phyloP scores from a whole-genome alignment of 2,888 invertebrate species.

The Noctua janthina region DNA sequence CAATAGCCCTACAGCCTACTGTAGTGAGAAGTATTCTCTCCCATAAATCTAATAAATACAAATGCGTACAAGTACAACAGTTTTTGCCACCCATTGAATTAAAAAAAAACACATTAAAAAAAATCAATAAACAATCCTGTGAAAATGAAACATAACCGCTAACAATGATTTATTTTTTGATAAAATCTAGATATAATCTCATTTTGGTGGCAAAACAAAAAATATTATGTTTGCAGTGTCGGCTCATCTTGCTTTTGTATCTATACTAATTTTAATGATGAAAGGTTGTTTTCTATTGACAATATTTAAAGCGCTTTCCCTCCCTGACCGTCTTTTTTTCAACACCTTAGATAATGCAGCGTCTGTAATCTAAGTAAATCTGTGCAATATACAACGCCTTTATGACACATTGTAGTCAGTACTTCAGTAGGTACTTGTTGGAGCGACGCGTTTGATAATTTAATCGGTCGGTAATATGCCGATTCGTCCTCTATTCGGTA shows the following conservation, averaged over 20 bases:
- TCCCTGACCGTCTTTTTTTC: conserved; percentile 6
- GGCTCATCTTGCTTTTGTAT: background rate
- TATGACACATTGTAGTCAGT: conserved; percentile 1
- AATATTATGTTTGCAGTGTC: background rate
- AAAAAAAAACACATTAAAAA: background rate
- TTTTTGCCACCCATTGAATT: background rate
- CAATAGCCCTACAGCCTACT: background rate
- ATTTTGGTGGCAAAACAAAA: background rate
- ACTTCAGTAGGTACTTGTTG: background rate
- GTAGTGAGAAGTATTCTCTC: background rate
- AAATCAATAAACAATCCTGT: background rate
- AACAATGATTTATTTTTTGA: background rate
- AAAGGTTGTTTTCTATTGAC: background rate
- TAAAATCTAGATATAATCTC: background rate
- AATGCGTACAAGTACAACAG: background rate
- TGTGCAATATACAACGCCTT: background rate
- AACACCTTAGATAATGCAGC: background rate
- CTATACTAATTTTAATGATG: background rate
- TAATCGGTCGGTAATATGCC: background rate
- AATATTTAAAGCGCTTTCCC: background rate
- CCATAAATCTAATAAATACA: background rate
- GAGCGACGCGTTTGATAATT: conserved; percentile 7
- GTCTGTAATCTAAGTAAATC: background rate
- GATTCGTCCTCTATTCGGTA: background rate
- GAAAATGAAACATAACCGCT: background rate